Evolutionary conservation across 2,888 invertebrate species (phyloP), one percentile per base, ranked within the genome.

Genomic region (Sussaba pulchella): DNA sequence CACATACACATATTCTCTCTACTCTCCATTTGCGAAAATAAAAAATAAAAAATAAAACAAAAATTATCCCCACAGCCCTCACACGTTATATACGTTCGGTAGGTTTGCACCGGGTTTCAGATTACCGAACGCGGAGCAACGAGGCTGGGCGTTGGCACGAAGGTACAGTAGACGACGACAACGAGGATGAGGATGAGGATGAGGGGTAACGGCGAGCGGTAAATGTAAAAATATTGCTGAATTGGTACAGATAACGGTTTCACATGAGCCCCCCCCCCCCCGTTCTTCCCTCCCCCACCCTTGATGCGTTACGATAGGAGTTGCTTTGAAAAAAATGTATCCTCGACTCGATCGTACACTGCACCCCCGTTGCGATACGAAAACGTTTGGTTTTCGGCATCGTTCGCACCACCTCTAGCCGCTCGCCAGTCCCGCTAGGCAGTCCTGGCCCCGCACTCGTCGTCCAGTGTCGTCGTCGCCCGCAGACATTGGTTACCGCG

Each of bases 201-300:
- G 82, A 45, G 72, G 50, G 66, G n/a, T n/a, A 63, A 75, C 70
- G 31, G 78, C 82, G 69, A 76, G 72, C 81, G 79, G 88, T 87
- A 89, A 89, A 89, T 89, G 89, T 88, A 89, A 90, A 90, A 90
- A 90, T 90, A 89, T 90, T 90, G 90, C 89, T 88, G 89, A 90
- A 90, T 89, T 90, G 88, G 89, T 89, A 87, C 84, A 90, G 89
- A 90, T 90, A 90, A 89, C 89, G 87, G 88, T 86, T 88, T 88
- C 88, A 88, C 87, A 88, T 88, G 88, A 84, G 89, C 87, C 85
- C 84, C 84, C 24, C 61, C 36, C 64, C 19, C 67, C 47, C 75
- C n/a, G n/a, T n/a, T n/a, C n/a, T n/a, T 31, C 31, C 31, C 31
- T 6, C 31, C 31, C 31, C 31, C 31, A 2, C 31, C 31, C 31